Conservation (phyloP, 2,113 vertebrate species). For the Dipodomys merriami region DNA sequence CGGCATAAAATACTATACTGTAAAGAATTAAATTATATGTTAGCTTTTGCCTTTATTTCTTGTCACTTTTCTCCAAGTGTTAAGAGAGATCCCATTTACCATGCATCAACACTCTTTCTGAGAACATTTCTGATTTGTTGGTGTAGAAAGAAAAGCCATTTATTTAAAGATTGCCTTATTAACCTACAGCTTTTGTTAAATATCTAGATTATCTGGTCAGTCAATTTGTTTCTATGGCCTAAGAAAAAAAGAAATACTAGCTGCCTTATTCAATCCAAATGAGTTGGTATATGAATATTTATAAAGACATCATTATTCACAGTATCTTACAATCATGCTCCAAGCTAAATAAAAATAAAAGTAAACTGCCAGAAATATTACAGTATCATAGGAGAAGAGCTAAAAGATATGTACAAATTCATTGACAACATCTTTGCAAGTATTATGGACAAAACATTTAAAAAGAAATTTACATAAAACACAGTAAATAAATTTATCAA, state of each 20-base stretch:
- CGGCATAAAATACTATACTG: conserved; percentile 78
- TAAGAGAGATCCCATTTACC: conserved; percentile 77
- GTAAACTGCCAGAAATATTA: conserved; percentile 82
- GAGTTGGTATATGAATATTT: conserved; percentile 78
- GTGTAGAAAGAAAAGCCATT: conserved; percentile 60
- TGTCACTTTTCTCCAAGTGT: conserved; percentile 68
- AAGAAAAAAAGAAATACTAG: conserved; percentile 71
- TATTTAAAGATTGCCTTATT: conserved; percentile 63
- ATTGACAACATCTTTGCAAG: conserved; percentile 82
- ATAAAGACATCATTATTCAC: conserved; percentile 82
- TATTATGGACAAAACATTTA: conserved; percentile 85
- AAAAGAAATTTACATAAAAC: conserved; percentile 86
- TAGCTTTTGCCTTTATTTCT: conserved; percentile 82
- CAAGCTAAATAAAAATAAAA: conserved; percentile 84
- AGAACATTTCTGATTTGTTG: conserved; percentile 65
- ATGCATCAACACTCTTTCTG: conserved; percentile 77
- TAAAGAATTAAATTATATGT: conserved; percentile 81
- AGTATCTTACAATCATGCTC: conserved; percentile 88
- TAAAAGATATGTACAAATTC: conserved; percentile 86
- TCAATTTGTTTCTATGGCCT: conserved; percentile 69
- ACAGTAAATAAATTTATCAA: conserved; percentile 89
- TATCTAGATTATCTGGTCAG: conserved; percentile 69
- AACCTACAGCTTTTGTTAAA: conserved; percentile 72
- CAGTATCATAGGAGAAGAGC: conserved; percentile 81
- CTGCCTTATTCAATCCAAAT: conserved; percentile 79